Base-by-base conservation (phyloP, 2,797 vertebrate species). In the Typhlichthys eigenmanni region DNA sequence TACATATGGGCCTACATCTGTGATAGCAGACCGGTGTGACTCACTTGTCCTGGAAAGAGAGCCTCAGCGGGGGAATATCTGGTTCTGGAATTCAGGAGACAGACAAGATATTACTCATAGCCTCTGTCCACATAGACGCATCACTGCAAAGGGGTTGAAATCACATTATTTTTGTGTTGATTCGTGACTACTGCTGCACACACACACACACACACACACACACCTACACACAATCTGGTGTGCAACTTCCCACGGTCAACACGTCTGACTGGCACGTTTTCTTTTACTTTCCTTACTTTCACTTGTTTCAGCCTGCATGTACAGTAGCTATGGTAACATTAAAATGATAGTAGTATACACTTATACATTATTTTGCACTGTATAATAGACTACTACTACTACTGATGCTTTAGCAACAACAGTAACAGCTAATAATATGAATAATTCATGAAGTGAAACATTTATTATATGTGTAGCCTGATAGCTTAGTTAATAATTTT, bases 151-250 rank as follows among this genome's bases (percentile, higher is more conserved):
- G 24, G 34, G 7, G 53, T 17, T n/a, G 53, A 55, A 34, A 14
- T 29, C 13, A 24, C 51, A 13, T 19, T 2, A 29, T n/a, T 10
- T 19, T 32, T 17, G 43, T 19, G 50, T 12, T 17, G 71, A 71
- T 73, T 85, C 73, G 74, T 85, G 80, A 84, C 80, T 64, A 56
- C 68, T 61, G 69, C 68, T 74, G 74, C 34, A 24, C 82, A 71
- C 76, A 78, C 84, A 52, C 73, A n/a, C 24, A 45, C 29, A 66
- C 78, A 56, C 52, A 45, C 48, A 55, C 73, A 74, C 43, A 32
- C 79, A 71, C 76, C 76, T 78, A 50, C 72, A n/a, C 17, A 45
- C 48, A 56, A 66, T 66, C 61, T 66, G 63, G 72, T 55, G 55
- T 63, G 57, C 72, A 65, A 61, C 66, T 52, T 77, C 68, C 73